Percentiles rank a stretch among this genome's conserved stretches.
Evolutionary conservation across 2,888 invertebrate species (phyloP).

Genomic region (Mamestra brassicae): DNA sequence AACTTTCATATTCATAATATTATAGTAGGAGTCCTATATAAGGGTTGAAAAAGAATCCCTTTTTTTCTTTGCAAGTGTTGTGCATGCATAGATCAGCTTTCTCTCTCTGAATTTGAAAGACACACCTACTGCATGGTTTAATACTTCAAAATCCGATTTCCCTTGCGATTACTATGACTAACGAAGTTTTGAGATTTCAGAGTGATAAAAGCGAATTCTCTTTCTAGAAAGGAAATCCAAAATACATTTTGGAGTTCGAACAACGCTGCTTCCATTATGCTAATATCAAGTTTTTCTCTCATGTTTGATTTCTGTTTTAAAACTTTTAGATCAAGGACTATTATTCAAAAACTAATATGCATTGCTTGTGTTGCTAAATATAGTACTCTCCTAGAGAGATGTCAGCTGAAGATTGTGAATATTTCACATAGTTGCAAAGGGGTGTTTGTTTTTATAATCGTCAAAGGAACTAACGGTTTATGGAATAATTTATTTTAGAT

Average conservation of each 20-base stretch:
- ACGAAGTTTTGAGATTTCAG: conserved; percentile 44
- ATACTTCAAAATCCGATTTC: conserved; percentile 33
- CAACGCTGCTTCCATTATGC: not conserved
- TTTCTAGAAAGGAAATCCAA: conserved; percentile 4
- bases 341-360: not conserved
- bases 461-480: too few relatives aligned
- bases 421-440: too few relatives aligned
- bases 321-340: too few relatives aligned
- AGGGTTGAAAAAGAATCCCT: not conserved
- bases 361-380: too few relatives aligned
- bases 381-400: too few relatives aligned
- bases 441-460: too few relatives aligned
- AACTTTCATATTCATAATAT: too few relatives aligned
- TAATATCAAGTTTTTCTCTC: not conserved
- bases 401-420: too few relatives aligned
- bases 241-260: conserved; percentile 22
- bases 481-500: too few relatives aligned
- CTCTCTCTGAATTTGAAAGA: not conserved
- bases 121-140: not conserved
- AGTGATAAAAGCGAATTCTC: conserved; percentile 4
- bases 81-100: not conserved
- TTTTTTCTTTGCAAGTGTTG: not conserved
- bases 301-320: not conserved
- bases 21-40: too few relatives aligned
- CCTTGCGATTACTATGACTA: conserved; percentile 48